phyloP scores from a whole-genome alignment of 2,888 invertebrate species.

The Trypoxylon attenuatum region DNA sequence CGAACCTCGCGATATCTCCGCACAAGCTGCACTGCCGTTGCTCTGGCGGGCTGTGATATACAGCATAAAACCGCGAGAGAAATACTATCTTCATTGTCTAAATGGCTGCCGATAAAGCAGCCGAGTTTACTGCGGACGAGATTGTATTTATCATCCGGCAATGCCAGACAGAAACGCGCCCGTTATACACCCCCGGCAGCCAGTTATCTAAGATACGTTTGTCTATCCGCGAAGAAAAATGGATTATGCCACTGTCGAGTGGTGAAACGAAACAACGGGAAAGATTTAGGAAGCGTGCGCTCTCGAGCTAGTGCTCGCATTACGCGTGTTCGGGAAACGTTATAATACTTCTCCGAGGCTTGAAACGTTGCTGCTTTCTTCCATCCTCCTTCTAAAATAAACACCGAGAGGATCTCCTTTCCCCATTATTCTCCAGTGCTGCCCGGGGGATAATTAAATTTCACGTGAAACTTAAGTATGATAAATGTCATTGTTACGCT shows the following conservation, averaged over 20 bases:
- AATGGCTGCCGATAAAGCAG: conserved; percentile 70
- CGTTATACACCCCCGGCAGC: conserved; percentile 47
- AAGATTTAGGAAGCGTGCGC: background rate
- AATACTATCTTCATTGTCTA: conserved; percentile 72
- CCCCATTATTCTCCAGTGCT: too few relatives aligned
- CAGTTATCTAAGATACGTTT: conserved; percentile 58
- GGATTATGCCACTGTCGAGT: conserved; percentile 37
- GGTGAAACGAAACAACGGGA: conserved; percentile 23
- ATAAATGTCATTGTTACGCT: too few relatives aligned
- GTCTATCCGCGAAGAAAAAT: conserved; percentile 53
- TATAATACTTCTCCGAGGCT: too few relatives aligned
- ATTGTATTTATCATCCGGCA: conserved; percentile 70
- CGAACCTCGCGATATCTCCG: conserved; percentile 56
- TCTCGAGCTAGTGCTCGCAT: too few relatives aligned
- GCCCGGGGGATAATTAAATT: too few relatives aligned
- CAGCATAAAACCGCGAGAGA: conserved; percentile 66
- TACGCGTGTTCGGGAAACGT: too few relatives aligned
- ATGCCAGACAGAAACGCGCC: conserved; percentile 49
- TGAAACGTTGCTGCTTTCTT: too few relatives aligned
- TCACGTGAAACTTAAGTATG: too few relatives aligned
- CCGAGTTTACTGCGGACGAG: conserved; percentile 66
- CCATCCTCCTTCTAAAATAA: too few relatives aligned
- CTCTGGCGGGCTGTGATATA: conserved; percentile 58
- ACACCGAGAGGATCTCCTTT: too few relatives aligned
- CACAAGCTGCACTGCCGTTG: conserved; percentile 43